A percentile compares a stretch with the other conserved stretches of the same genome.
phyloP scores from a whole-genome alignment of 2,113 vertebrate species.

The Climacteris rufus region DNA sequence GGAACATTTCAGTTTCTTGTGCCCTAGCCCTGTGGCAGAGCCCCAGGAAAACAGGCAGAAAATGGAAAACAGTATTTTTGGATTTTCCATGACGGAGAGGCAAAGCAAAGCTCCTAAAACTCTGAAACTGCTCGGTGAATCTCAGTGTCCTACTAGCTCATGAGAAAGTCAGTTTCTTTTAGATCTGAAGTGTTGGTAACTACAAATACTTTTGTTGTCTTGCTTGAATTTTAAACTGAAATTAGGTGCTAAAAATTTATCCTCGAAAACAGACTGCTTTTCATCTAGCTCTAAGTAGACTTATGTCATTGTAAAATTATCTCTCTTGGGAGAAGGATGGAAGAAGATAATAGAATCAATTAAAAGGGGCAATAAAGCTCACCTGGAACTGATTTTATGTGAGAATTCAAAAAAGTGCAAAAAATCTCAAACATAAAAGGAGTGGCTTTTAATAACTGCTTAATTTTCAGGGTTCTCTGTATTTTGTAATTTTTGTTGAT shows the following conservation, averaged over 20 bases:
- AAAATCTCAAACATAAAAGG: not conserved
- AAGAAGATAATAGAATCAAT: not conserved
- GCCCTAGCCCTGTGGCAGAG: not conserved
- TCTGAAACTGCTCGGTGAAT: not conserved
- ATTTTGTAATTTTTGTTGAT: not conserved
- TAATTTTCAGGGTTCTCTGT: not conserved
- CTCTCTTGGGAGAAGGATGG: not conserved
- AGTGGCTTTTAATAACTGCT: not conserved
- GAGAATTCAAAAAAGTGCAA: not conserved
- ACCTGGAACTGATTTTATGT: not conserved
- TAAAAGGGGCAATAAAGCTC: not conserved
- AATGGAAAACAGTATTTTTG: not conserved
- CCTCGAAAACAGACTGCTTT: not conserved
- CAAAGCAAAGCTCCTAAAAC: not conserved
- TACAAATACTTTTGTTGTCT: not conserved
- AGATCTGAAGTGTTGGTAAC: not conserved
- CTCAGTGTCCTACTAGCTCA: not conserved
- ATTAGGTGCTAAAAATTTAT: not conserved
- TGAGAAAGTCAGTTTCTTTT: not conserved
- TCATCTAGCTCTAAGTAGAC: not conserved
- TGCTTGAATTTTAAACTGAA: not conserved
- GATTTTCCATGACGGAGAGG: not conserved
- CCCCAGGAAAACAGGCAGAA: not conserved
- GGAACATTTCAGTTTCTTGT: not conserved
- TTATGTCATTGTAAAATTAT: not conserved